A percentile compares a stretch with the other conserved stretches of the same genome.
Conservation (phyloP, 2,113 vertebrate genomes). For the Kryptolebias marmoratus region DNA sequence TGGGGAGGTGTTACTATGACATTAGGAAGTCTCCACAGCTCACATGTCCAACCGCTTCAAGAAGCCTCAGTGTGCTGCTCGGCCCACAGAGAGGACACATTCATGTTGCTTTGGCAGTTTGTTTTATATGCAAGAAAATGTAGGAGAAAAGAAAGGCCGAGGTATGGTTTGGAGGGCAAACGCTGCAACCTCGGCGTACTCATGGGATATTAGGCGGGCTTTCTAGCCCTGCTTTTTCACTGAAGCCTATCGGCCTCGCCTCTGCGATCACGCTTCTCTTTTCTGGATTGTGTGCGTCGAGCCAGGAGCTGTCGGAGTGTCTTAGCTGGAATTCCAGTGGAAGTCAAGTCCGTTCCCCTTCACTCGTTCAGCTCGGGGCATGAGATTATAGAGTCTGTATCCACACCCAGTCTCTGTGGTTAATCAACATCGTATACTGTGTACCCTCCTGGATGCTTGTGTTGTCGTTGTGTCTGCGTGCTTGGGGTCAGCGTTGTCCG, state of each 20-base stretch:
- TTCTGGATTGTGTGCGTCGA: conserved; percentile 48
- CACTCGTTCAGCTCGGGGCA: conserved; percentile 62
- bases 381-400: conserved; percentile 65
- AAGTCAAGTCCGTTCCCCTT: conserved; percentile 70
- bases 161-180: conserved; percentile 41
- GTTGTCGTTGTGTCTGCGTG: conserved; percentile 59
- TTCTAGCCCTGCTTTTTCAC: conserved; percentile 49
- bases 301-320: conserved; percentile 64
- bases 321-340: conserved; percentile 66
- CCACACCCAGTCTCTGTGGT: conserved; percentile 34
- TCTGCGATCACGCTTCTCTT: conserved; percentile 53
- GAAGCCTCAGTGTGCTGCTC: background rate
- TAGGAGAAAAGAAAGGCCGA: conserved; percentile 24
- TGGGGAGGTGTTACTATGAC: conserved; percentile 63
- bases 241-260: conserved; percentile 71
- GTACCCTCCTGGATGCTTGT: conserved; percentile 22
- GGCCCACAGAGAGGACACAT: conserved; percentile 24
- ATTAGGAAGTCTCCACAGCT: conserved; percentile 42
- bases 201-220: conserved; percentile 72
- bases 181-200: conserved; percentile 50
- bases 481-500: conserved; percentile 49
- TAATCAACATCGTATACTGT: conserved; percentile 41
- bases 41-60: conserved; percentile 35
- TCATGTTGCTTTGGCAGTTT: conserved; percentile 7
- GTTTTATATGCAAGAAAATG: conserved; percentile 22